Base-by-base conservation (phyloP, 2,888 invertebrate species). In the Sussaba pulchella region DNA sequence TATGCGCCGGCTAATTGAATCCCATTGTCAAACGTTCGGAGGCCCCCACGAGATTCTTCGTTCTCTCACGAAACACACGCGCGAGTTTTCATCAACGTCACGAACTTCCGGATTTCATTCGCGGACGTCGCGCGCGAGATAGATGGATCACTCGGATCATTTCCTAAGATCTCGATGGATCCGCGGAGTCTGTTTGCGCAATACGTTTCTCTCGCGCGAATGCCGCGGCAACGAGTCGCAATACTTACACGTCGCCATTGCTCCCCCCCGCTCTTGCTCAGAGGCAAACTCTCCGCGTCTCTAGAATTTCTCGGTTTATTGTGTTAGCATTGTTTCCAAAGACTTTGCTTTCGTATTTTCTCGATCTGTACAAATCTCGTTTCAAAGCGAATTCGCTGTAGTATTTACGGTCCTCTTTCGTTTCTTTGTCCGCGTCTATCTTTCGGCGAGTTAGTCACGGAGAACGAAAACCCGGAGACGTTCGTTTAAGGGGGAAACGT, bases 71-170 rank as follows among this genome's bases (percentile, higher is more conserved):
- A 50, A 39, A 39, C 45, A 47, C 24, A 47, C 63, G 41, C 19
- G n/a, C n/a, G n/a, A n/a, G 52, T 63, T 73, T 73, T 64, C 72
- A 63, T 69, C 76, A 76, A 76, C 61, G 69, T 69, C 76, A 70
- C 61, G 50, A 52, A 43, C 61, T 76, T 76, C 76, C 76, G 76
- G 76, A 76, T 69, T 76, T 76, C 76, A 69, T n/a, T 26, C 12
- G 24, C 69, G 69, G 50, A 70, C 69, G 76, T 76, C 66, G 52
- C 64, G 41, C 43, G 63, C 61, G 36, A 69, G 76, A 70, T 45
- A 43, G 69, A 69, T 75, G 50, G 69, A 76, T 76, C 61, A 24
- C 61, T 63, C 26, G 57, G 66, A 67, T 74, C 59, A 19, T 74
- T 74, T 57, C 45, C 59, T 54, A 47, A 66, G 69, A 76, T 70